These are phyloP conservation scores for Hemibagrus wyckioides DNA, from an alignment of 2,113 vertebrate species.

Conservation along the genomic window DNA sequence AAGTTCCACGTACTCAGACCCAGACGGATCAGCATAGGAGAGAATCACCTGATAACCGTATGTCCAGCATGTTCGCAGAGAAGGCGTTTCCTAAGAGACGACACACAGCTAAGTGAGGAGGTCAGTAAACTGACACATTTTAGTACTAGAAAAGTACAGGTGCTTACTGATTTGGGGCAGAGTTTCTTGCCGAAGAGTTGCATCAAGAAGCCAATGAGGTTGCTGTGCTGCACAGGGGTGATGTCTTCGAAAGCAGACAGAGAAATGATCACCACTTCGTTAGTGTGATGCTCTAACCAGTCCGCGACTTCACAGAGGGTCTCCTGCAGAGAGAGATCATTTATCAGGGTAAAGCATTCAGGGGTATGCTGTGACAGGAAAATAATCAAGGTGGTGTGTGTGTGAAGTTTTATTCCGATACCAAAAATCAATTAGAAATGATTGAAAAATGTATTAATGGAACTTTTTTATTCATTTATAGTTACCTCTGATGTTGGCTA, in stretches of 20 bases:
- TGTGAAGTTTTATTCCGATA: not conserved
- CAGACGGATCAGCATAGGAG: conserved; percentile 64
- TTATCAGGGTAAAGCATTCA: not conserved
- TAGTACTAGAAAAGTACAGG: not conserved
- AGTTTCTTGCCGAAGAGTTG: conserved; percentile 66
- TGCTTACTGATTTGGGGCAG: conserved; percentile 53
- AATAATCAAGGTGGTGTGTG: not conserved
- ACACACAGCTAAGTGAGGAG: not conserved
- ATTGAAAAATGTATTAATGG: no score
- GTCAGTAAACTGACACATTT: not conserved
- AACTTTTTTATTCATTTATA: not conserved
- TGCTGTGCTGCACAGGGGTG: conserved; percentile 59
- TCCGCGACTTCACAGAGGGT: conserved; percentile 62
- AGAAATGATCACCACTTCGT: conserved; percentile 70
- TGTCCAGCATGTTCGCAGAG: conserved; percentile 68
- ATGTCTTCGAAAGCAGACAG: conserved; percentile 70
- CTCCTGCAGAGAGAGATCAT: conserved; percentile 60
- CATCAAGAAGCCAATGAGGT: conserved; percentile 66
- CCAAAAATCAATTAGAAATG: not conserved
- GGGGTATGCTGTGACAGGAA: not conserved
- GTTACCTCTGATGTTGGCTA: not conserved
- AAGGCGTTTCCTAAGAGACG: conserved; percentile 63
- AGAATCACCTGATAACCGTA: conserved; percentile 68
- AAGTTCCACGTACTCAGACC: conserved; percentile 60
- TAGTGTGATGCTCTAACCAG: conserved; percentile 70